Percentiles rank a stretch among this genome's conserved stretches.
phyloP scores from a whole-genome alignment of 2,888 invertebrate species.

The Litoditis marina region DNA sequence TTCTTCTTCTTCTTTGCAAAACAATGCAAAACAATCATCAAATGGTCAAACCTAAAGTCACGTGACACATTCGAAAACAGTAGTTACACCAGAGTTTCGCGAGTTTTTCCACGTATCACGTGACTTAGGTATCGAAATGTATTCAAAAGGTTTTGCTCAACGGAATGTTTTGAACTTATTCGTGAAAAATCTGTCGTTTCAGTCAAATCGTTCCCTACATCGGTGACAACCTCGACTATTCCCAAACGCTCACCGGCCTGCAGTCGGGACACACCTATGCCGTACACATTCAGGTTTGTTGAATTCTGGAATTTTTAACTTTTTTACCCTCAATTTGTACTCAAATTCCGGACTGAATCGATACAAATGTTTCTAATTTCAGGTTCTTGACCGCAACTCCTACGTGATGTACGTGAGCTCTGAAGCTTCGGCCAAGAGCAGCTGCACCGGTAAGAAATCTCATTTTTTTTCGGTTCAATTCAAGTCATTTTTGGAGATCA shows the following conservation, averaged over 20 bases:
- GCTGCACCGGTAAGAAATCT: constrained; percentile 45
- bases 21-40: too few species aligned
- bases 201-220: constrained; percentile 59
- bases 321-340: neutral
- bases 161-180: too few species aligned
- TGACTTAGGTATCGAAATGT: too few species aligned
- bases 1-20: too few species aligned
- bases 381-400: constrained; percentile 60
- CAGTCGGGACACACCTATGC: constrained; percentile 50
- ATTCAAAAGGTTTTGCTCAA: too few species aligned
- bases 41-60: too few species aligned
- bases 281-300: constrained; percentile 49
- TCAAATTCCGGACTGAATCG: neutral
- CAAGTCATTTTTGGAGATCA: neutral
- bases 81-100: too few species aligned
- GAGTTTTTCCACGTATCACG: too few species aligned
- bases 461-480: neutral
- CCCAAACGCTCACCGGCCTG: constrained; percentile 52
- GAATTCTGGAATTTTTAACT: too few species aligned
- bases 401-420: constrained; percentile 60
- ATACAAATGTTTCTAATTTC: too few species aligned
- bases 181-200: constrained; percentile 11
- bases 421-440: constrained; percentile 49
- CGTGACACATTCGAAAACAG: too few species aligned
- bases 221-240: constrained; percentile 58